These are phyloP conservation scores for Pseudolycoriella hygida DNA, from an alignment of 2,888 invertebrate genomes.

Conservation along the genomic window DNA sequence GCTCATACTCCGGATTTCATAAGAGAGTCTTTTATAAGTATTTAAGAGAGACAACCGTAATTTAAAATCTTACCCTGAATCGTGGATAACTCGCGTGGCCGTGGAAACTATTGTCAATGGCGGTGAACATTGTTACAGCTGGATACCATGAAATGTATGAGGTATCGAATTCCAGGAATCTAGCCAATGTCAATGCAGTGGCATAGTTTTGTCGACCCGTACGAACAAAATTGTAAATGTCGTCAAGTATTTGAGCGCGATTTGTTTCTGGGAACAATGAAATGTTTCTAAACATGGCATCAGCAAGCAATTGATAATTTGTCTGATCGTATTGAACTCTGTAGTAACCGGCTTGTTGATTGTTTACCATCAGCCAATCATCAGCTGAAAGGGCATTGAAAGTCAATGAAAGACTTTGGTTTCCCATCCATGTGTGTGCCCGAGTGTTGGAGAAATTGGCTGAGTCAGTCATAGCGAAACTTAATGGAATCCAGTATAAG, in stretches of 20 bases:
- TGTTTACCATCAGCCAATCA: neutral
- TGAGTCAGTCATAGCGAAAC: neutral
- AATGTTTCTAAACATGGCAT: neutral
- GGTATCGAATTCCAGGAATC: neutral
- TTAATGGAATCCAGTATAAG: neutral
- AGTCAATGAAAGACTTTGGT: too few relatives aligned
- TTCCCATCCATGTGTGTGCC: too few relatives aligned
- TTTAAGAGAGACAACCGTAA: too few relatives aligned
- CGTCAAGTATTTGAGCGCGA: neutral
- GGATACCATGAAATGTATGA: neutral
- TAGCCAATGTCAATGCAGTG: neutral
- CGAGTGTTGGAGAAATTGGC: too few relatives aligned
- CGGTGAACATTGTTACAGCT: neutral
- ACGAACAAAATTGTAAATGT: neutral
- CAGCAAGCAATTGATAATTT: neutral
- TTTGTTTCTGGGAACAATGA: neutral
- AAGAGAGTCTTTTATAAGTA: too few relatives aligned
- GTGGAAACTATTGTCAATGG: neutral
- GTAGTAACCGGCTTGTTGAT: neutral
- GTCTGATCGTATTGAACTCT: neutral
- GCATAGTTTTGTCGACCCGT: neutral
- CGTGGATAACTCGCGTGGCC: neutral
- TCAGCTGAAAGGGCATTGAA: neutral
- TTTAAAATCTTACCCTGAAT: neutral
- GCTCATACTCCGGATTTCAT: too few relatives aligned